Evolutionary conservation across 2,888 invertebrate genomes (phyloP), one percentile per base, ranked within the genome.

Genomic region (Heterodera filipjevi): DNA sequence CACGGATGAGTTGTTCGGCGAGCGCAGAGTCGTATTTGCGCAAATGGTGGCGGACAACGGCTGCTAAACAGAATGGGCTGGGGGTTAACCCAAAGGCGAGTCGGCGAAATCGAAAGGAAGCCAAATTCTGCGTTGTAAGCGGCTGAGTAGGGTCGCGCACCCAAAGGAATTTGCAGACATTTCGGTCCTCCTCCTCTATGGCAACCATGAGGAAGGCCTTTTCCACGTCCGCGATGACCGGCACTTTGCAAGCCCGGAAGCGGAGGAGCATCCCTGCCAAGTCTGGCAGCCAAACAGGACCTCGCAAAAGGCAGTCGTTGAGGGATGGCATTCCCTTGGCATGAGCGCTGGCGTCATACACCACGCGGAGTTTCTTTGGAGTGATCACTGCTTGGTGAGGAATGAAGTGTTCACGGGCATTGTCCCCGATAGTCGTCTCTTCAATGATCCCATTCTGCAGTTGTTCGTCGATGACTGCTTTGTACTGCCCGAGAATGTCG

Each of bases 291-390:
- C 79, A 6, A 0, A 81, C 77, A 0, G 82, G 82, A 3, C 82
- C 82, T 0, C 78, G 76, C 27, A 76, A 66, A 10, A 82, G 72
- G 59, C 80, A 82, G 27, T 82, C 80, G 66, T 82, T 82, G 2
- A 82, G 49, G 3, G 78, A 70, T 19, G 53, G 66, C 2, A 22
- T 19, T 1, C 49, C 66, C 1, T 66, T 46, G 44, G 19, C 8
- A 6, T 79, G 71, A 0, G 81, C 75, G 1, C 81, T 81, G 12
- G 80, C 86, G 76, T 86, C 85, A 76, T 81, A 86, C 3, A 85
- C 84, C 35, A 81, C 73, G 1, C 84, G 33, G 10, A 85, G 66
- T 73, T 86, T 86, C 1, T 83, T 86, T 10, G 78, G 32, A 16
- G n/a, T 76, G n/a, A 74, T 22, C 2, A 76, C 76, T 3, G 22